Conservation (phyloP, 2,113 vertebrate species). For the Perca schrenkii region DNA sequence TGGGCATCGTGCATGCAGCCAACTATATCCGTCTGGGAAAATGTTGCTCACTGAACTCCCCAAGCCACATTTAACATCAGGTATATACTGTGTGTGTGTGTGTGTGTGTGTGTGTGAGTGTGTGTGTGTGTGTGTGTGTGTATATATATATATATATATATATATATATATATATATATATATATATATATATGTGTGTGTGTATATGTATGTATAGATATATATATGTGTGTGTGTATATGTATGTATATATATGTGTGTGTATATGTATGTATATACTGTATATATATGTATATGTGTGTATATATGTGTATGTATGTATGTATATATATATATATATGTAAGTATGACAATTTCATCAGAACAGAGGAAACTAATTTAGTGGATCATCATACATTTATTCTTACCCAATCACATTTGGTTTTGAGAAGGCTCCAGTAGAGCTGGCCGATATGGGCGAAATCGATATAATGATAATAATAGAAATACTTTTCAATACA, state of each 20-base stretch:
- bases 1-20: not conserved
- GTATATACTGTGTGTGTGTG: not conserved
- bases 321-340: no score
- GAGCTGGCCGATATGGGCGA: not conserved
- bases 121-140: no score
- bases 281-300: no score
- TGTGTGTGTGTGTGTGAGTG: no score
- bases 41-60: not conserved
- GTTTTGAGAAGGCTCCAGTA: not conserved
- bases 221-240: no score
- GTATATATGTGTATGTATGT: not conserved
- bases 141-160: no score
- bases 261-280: no score
- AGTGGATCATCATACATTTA: not conserved
- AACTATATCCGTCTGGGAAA: conserved; percentile 1
- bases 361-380: not conserved
- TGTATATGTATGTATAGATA: no score
- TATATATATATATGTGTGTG: no score
- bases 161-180: no score
- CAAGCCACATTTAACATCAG: not conserved
- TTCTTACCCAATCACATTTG: not conserved
- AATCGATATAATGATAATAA: not conserved
- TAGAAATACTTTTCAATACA: not conserved
- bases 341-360: not conserved
- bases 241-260: no score